Evolutionary conservation across 2,888 invertebrate genomes (phyloP).

Genomic region (Andrena praecox): DNA sequence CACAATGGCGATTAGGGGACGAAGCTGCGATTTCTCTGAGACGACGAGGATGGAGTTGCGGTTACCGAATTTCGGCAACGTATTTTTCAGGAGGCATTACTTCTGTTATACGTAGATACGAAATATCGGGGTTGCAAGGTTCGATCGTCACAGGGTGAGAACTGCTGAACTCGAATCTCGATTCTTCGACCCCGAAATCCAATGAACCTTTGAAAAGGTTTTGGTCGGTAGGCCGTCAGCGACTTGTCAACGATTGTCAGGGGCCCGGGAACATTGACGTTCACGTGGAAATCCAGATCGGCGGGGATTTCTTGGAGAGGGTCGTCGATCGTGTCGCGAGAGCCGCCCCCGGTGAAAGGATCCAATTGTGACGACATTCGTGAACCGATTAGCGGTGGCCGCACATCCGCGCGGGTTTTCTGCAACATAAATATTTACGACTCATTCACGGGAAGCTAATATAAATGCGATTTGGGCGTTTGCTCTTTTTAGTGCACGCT

Average conservation of each 20-base stretch:
- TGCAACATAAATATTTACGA: slow-evolving; percentile 84
- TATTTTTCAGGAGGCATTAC: too few species aligned
- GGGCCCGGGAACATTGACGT: neutral
- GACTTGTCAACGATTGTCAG: slow-evolving; percentile 4
- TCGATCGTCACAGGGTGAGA: neutral
- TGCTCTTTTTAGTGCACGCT: slow-evolving; percentile 84
- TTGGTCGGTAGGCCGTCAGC: neutral
- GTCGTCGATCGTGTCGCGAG: slow-evolving; percentile 17
- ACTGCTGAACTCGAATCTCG: neutral
- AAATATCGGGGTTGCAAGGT: neutral
- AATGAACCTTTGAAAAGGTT: neutral
- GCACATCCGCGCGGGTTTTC: slow-evolving; percentile 76
- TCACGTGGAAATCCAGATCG: slow-evolving; percentile 9
- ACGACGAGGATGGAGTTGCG: neutral
- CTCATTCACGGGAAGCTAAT: slow-evolving; percentile 84
- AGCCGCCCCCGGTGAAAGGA: slow-evolving; percentile 47
- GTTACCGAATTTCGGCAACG: neutral
- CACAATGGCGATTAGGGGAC: slow-evolving; percentile 45
- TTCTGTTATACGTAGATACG: too few species aligned
- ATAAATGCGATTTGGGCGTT: slow-evolving; percentile 85
- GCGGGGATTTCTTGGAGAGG: neutral
- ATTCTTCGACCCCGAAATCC: neutral
- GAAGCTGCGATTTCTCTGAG: slow-evolving; percentile 29
- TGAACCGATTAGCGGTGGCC: slow-evolving; percentile 82
- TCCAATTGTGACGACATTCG: slow-evolving; percentile 81